Evolutionary conservation across 2,113 vertebrate species (phyloP), one percentile per base, ranked within the genome.

Genomic region (Triplophysa dalaica): DNA sequence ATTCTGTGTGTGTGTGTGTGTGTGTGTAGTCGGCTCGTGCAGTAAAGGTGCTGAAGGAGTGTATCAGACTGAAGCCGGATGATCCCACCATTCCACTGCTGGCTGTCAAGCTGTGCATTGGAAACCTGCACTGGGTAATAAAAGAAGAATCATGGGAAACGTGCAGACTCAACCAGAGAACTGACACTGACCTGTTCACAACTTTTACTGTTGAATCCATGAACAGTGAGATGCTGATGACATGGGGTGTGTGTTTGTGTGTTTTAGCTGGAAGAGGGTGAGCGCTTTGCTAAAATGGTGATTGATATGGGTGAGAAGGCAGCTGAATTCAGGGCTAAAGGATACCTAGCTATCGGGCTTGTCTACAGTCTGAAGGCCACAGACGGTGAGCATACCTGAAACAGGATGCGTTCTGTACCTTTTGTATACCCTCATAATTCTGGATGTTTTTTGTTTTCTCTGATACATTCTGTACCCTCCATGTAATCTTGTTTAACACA

Each of bases 341-440:
- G 98, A 81, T 96, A 92, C 90, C 88, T 99, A 81, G 98, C 98
- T 3, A 89, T 97, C 33, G 98, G 98, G 80, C 90, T 99, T 73
- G 95, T 96, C 8, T 98, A 96, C 88, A 99, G 98, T 86, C 93
- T 99, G 45, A 98, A 96, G 87, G 98, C 98, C 81, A 98, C 97
- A n/a, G 97, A 99, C 33, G 97, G 98, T 99, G 89, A 93, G 93
- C 14, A 54, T 19, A 70, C 21, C 60, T 70, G 26, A 58, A 70
- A 29, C 29, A 75, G 7, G 38, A 73, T 14, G 11, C 10, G 17
- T 5, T 19, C 8, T 54, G 3, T 69, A 26, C 2, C 17, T 21
- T 38, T 76, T 26, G 8, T 1, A 16, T 19, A 16, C 6, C 4
- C 12, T 74, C 63, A n/a, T 54, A 8, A 2, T 8, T 56, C n/a